A percentile compares a stretch with the other conserved stretches of the same genome.
Evolutionary conservation across 1,140 invertebrate genomes (phyloP).

Genomic region (Caligus rogercresseyi): DNA sequence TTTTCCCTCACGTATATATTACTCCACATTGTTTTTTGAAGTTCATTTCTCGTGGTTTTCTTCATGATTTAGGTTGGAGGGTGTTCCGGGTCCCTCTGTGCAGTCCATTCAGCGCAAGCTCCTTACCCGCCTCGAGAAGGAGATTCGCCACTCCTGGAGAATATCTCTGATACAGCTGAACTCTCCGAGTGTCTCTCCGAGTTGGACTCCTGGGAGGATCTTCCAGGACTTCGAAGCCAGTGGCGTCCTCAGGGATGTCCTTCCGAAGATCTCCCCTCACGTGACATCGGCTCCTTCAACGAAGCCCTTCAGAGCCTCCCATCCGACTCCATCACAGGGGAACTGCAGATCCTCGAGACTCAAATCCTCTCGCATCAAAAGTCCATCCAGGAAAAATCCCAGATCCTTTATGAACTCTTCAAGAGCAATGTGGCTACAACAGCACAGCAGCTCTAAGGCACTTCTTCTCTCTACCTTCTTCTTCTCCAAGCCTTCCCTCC

Average conservation of each 20-base stretch:
- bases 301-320: background rate
- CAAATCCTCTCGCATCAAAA: background rate
- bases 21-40: too few relatives aligned
- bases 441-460: background rate
- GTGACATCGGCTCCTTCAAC: background rate
- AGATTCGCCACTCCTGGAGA: background rate
- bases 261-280: background rate
- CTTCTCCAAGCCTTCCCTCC: background rate
- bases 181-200: background rate
- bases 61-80: too few relatives aligned
- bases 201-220: background rate
- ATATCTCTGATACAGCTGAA: background rate
- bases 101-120: background rate
- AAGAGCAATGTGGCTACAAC: background rate
- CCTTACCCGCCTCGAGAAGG: background rate
- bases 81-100: background rate
- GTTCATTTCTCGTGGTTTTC: too few relatives aligned
- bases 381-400: background rate
- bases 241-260: background rate
- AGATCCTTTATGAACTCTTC: background rate
- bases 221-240: background rate
- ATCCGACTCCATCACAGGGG: background rate
- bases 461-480: background rate
- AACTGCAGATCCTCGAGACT: background rate
- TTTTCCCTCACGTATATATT: too few relatives aligned